phyloP scores from a whole-genome alignment of 2,113 vertebrate genomes.

The Plectropomus leopardus region DNA sequence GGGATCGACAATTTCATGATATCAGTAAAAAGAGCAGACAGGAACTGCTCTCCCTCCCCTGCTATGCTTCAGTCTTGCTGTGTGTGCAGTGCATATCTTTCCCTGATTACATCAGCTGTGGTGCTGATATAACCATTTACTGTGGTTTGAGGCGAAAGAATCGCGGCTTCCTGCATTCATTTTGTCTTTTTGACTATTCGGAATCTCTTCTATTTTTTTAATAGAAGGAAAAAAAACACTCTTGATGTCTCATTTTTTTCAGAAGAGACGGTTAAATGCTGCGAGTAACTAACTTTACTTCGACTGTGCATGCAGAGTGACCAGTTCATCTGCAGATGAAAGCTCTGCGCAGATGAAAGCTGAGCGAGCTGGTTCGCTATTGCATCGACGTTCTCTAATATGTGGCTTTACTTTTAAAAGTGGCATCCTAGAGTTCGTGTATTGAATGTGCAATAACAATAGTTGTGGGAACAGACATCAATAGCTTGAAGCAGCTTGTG shows the following conservation, averaged over 20 bases:
- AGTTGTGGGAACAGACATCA: slow-evolving; percentile 53
- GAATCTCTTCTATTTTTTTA: slow-evolving; percentile 38
- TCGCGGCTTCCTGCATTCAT: slow-evolving; percentile 52
- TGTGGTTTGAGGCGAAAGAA: slow-evolving; percentile 42
- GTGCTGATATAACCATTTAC: slow-evolving; percentile 58
- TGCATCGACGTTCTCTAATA: slow-evolving; percentile 20
- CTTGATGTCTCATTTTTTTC: slow-evolving; percentile 8
- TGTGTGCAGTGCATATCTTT: slow-evolving; percentile 56
- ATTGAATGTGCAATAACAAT: slow-evolving; percentile 54
- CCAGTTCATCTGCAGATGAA: slow-evolving; percentile 37
- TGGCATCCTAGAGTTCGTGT: slow-evolving; percentile 23
- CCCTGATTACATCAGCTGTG: slow-evolving; percentile 60
- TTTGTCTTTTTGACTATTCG: slow-evolving; percentile 33
- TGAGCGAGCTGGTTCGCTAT: background rate
- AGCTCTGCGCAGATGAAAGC: slow-evolving; percentile 45
- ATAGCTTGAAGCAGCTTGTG: slow-evolving; percentile 63
- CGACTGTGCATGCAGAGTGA: slow-evolving; percentile 10
- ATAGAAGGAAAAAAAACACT: background rate
- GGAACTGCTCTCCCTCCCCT: slow-evolving; percentile 28
- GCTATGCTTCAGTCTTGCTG: slow-evolving; percentile 50
- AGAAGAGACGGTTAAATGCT: slow-evolving; percentile 5
- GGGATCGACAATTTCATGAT: slow-evolving; percentile 43
- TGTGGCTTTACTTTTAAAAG: slow-evolving; percentile 32
- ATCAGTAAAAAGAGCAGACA: slow-evolving; percentile 44
- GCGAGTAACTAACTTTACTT: slow-evolving; percentile 1